A percentile compares a stretch with the other conserved stretches of the same genome.
phyloP scores from a whole-genome alignment of 2,113 vertebrate species.

The Toxotes jaculatrix region DNA sequence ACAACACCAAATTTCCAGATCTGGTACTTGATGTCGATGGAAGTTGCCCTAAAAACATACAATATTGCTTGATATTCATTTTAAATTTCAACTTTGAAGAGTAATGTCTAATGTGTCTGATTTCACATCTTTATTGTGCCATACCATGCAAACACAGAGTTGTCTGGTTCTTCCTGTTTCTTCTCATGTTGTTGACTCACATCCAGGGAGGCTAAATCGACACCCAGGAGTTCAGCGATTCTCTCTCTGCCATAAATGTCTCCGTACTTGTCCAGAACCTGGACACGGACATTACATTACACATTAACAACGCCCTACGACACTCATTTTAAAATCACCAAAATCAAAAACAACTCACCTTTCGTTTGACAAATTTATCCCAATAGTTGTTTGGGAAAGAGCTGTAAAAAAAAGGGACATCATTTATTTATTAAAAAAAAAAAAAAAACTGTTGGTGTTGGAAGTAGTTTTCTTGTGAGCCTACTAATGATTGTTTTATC shows the following conservation, averaged over 20 bases:
- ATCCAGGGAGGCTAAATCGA: slow-evolving; percentile 91
- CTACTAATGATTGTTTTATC: neutral
- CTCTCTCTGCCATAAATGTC: slow-evolving; percentile 94
- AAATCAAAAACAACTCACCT: slow-evolving; percentile 82
- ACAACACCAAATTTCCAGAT: slow-evolving; percentile 97
- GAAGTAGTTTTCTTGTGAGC: neutral
- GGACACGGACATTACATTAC: slow-evolving; percentile 14
- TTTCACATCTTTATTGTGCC: neutral
- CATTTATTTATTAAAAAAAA: neutral
- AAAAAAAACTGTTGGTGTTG: neutral
- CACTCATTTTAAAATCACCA: neutral
- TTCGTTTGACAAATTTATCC: slow-evolving; percentile 96
- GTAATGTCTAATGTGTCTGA: neutral
- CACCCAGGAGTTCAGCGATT: slow-evolving; percentile 93
- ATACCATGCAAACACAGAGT: slow-evolving; percentile 89
- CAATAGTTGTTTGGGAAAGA: slow-evolving; percentile 96
- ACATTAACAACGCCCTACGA: neutral
- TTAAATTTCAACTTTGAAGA: neutral
- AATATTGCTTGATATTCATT: neutral
- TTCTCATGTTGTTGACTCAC: slow-evolving; percentile 91
- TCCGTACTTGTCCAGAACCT: slow-evolving; percentile 94
- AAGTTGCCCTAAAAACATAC: slow-evolving; percentile 82
- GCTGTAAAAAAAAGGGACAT: slow-evolving; percentile 71
- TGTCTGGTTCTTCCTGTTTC: slow-evolving; percentile 88
- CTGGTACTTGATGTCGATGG: slow-evolving; percentile 93